Evolutionary conservation across 1,140 invertebrate species (phyloP).

Genomic region (Xylocopa sonorina): DNA sequence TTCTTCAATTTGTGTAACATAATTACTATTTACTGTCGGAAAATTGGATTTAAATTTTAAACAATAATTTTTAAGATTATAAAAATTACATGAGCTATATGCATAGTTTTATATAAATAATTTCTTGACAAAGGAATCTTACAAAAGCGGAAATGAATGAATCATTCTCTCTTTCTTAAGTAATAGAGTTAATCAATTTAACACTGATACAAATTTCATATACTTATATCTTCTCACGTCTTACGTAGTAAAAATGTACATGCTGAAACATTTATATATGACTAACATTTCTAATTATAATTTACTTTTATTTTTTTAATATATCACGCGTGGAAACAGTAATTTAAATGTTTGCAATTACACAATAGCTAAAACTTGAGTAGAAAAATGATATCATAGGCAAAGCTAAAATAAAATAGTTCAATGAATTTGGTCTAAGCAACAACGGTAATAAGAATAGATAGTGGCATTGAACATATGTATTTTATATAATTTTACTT

Average conservation of each 20-base stretch:
- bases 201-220: not conserved
- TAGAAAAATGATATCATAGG: not conserved
- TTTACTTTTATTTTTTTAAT: not conserved
- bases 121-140: not conserved
- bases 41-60: constrained; percentile 14
- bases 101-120: not conserved
- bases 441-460: constrained; percentile 17
- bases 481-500: constrained; percentile 46
- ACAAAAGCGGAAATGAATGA: not conserved
- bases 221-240: not conserved
- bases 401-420: not conserved
- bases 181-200: constrained; percentile 9
- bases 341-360: constrained; percentile 5
- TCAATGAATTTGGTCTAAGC: constrained; percentile 1
- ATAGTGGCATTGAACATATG: constrained; percentile 20
- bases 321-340: not conserved
- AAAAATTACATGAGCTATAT: not conserved
- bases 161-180: not conserved
- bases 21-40: not conserved
- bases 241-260: not conserved
- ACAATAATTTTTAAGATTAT: not conserved
- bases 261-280: not conserved
- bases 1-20: not conserved
- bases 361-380: not conserved
- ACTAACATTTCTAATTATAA: not conserved